Base-by-base conservation (phyloP, 2,797 vertebrate genomes). In the Takifugu ocellatus region DNA sequence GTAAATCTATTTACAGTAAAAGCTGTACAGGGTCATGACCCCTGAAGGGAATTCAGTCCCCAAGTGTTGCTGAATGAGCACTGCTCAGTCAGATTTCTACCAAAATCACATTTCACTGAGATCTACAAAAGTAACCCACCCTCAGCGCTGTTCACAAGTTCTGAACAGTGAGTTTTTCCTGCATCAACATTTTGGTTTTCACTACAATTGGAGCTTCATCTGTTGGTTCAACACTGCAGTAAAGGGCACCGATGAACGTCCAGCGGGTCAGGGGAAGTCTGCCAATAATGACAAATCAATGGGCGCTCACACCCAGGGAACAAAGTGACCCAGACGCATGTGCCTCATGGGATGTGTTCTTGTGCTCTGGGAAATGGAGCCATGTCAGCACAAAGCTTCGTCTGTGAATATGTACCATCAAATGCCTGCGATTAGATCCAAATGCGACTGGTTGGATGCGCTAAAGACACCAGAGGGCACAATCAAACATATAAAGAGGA, bases 201-300 rank as follows among this genome's bases (percentile, higher is more conserved):
- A 46, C 24, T 14, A 17, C 43, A 44, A 59, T 49, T 56, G 42
- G 64, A 49, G 64, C 65, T 77, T 61, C 50, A 63, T 67, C 48
- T 64, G 67, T 72, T 68, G 47, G 64, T 72, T 81, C 63, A 72
- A 74, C 76, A 50, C 57, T 33, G 15, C 61, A 71, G 55, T 75
- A 72, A 74, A 71, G 55, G 61, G 51, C 82, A 72, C 80, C 87
- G 89, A 89, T 88, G 59, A 68, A 81, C 75, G 68, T 80, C 70
- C 73, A 81, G 77, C 77, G 68, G 78, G 86, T 86, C 84, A 80
- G 70, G 73, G 72, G 60, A 49, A 60, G 65, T 67, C 73, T 64
- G 77, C 65, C 74, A 67, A 73, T 72, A 90, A 88, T 63, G 78
- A 48, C 87, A 91, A 87, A 91, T 91, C 90, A 80, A 89, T 89